phyloP scores from a whole-genome alignment of 2,113 vertebrate species.

The Acanthochromis polyacanthus region DNA sequence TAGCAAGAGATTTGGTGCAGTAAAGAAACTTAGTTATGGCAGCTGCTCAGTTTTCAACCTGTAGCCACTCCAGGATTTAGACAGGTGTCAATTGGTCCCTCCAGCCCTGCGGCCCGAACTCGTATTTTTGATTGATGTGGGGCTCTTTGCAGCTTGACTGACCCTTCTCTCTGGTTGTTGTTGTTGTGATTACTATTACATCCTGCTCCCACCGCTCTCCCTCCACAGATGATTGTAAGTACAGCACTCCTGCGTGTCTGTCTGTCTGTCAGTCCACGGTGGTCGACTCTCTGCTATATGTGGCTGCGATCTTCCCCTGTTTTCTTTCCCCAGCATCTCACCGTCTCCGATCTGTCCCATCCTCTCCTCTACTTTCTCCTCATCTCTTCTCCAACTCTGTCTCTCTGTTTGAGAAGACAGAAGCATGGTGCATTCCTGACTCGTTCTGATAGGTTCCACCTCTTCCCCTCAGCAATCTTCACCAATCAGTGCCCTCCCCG shows the following conservation, averaged over 20 bases:
- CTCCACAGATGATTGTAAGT: slow-evolving; percentile 99
- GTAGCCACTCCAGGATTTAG: slow-evolving; percentile 28
- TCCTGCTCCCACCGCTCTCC: slow-evolving; percentile 86
- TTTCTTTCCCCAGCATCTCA: slow-evolving; percentile 61
- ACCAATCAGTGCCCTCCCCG: slow-evolving; percentile 63
- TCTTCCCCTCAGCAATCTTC: slow-evolving; percentile 48
- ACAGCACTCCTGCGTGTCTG: slow-evolving; percentile 93
- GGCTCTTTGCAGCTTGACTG: slow-evolving; percentile 88
- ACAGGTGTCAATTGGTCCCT: slow-evolving; percentile 44
- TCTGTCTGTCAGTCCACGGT: slow-evolving; percentile 93
- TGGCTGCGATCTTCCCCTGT: slow-evolving; percentile 86
- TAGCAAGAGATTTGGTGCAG: not conserved
- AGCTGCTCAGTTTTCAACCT: slow-evolving; percentile 6
- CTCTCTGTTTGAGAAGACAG: slow-evolving; percentile 75
- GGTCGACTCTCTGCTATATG: slow-evolving; percentile 87
- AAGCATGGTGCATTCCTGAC: slow-evolving; percentile 88
- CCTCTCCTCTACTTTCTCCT: slow-evolving; percentile 17
- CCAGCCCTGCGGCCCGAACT: slow-evolving; percentile 55
- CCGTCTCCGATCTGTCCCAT: slow-evolving; percentile 67
- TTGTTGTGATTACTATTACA: slow-evolving; percentile 85
- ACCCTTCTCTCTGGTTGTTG: slow-evolving; percentile 88
- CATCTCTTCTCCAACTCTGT: slow-evolving; percentile 50
- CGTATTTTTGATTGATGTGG: slow-evolving; percentile 82
- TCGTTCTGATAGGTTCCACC: slow-evolving; percentile 73
- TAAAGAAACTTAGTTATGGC: not conserved